Evolutionary conservation across 2,113 vertebrate genomes (phyloP), one percentile per base, ranked within the genome.

Genomic region (Monopterus albus): DNA sequence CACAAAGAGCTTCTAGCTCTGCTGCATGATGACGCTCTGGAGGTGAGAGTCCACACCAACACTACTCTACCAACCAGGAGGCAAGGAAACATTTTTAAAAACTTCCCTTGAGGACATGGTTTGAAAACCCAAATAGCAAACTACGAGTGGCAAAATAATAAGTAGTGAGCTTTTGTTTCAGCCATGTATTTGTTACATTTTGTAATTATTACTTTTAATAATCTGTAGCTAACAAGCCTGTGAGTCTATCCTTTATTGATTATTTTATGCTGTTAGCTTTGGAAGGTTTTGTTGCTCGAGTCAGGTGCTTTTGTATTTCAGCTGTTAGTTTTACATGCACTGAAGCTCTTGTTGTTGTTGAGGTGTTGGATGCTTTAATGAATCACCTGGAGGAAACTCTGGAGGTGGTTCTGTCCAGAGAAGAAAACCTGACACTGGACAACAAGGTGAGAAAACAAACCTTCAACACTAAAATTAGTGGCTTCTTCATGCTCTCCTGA

Each of bases 311-410:
- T 17, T 17, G 23, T n/a, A 15, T 6, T 36, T 43, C 25, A 46
- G 21, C 7, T 38, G 15, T 59, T 3, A 6, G 39, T 55, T 45
- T 57, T 10, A 20, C 23, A 6, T 18, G 31, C 35, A 11, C 33
- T 26, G 35, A 39, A 6, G 28, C 26, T 28, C 29, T 55, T 85
- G 21, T 52, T 72, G 17, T 26, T 71, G 28, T 86, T 84, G 81
- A 98, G 97, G 96, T 98, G 11, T 84, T 98, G 88, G 96, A 97
- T 78, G 95, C 96, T 40, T 84, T 98, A 39, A 90, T 96, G 92
- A 93, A 94, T 88, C 93, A 95, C 75, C 91, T 97, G 74, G 96
- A 96, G 75, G 96, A 98, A 90, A 96, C 95, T 75, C 90, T 98
- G 70, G 95, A 97, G 79, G 90, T 95, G 12, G 92, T 97, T 85